Base-by-base conservation (phyloP, 35 echinoderm and acorn worm genomes). In the Acanthaster planci region DNA sequence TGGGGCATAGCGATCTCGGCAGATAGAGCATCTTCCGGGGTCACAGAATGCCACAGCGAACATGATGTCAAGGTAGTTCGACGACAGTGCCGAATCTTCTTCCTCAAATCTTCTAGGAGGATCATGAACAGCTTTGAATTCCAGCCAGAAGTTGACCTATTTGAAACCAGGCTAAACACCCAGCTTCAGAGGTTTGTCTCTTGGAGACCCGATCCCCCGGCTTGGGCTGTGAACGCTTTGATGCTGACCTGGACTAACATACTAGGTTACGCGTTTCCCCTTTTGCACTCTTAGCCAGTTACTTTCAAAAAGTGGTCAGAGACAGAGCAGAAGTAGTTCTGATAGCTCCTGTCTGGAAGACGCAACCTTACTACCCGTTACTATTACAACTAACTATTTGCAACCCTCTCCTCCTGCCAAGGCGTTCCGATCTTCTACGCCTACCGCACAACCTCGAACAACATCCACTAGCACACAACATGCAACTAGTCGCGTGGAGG, bases 161-260 rank as follows among this genome's bases (percentile, higher is more conserved):
- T 90, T 83, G 88, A 88, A 51, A 87, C 93, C 29, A 14, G 88
- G 18, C 57, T 95, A 6, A 90, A 95, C 51, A 68, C 29, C 21
- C 83, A 87, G 57, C 17, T 95, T 8, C 59, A 60, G 0, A 22
- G 19, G 36, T 95, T 84, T 44, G 38, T 90, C 5, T 82, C 93
- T 18, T 90, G 88, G 93, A 19, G 60, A 30, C 88, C 93, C 29
- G 93, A 92, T 16, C 89, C 84, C 60, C 78, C 76, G 14, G 88
- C 84, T 2, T 51, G 84, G 32, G 12, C 12, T 50, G 79, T 91
- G 39, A 68, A 91, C 80, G 88, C 85, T 52, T 95, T 91, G 77
- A 55, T 72, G 26, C 2, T 81, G 2, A 53, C 84, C 47, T 95
- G 93, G 93, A 39, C 36, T 4, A 76, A 76, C 32, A 14, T 91